phyloP scores from a whole-genome alignment of 2,113 vertebrate species.

The Heloderma charlesbogerti region DNA sequence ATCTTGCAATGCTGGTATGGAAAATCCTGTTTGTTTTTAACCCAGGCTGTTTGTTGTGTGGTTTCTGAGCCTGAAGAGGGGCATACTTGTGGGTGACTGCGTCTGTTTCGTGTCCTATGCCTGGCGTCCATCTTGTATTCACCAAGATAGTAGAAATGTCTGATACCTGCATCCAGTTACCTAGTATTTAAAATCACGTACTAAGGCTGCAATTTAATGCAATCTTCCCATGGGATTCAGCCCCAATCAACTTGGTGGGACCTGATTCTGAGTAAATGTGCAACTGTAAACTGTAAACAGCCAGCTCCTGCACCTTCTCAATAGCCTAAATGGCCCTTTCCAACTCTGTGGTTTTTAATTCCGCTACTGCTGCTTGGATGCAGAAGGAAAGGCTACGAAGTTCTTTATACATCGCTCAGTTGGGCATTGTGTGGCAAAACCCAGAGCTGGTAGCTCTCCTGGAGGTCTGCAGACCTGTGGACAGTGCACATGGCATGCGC shows the following conservation, averaged over 20 bases:
- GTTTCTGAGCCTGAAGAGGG: not conserved
- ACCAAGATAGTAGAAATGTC: too few relatives aligned
- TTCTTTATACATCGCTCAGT: not conserved
- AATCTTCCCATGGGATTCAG: not conserved
- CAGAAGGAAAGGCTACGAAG: not conserved
- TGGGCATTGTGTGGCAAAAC: not conserved
- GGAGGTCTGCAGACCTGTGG: not conserved
- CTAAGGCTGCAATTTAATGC: not conserved
- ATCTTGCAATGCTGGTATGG: not conserved
- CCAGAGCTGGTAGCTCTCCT: too few relatives aligned
- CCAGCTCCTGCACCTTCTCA: not conserved
- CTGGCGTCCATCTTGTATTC: conserved; percentile 36
- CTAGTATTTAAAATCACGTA: not conserved
- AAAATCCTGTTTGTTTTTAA: not conserved
- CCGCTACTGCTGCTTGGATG: not conserved
- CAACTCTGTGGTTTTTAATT: too few relatives aligned
- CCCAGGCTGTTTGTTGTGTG: not conserved
- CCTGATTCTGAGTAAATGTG: not conserved
- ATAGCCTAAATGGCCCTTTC: too few relatives aligned
- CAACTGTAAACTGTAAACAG: not conserved
- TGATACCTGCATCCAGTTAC: not conserved
- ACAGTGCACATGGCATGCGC: too few relatives aligned
- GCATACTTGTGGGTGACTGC: not conserved
- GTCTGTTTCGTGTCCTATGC: not conserved
- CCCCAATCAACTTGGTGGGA: not conserved